Percentiles rank a stretch among this genome's conserved stretches.
Conservation (phyloP, 2,888 invertebrate species). For the Stegophylla sp. region DNA sequence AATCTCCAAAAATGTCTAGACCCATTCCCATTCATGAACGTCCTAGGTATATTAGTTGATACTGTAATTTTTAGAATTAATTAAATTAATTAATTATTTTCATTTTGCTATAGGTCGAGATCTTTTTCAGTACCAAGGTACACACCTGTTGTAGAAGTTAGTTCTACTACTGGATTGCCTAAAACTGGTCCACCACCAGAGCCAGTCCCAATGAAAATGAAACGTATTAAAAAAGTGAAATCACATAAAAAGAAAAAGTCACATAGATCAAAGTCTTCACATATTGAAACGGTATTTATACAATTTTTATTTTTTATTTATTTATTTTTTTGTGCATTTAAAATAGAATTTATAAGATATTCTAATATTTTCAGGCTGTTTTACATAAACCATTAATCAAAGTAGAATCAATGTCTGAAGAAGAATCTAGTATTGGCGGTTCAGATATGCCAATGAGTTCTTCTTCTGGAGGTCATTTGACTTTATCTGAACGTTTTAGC, state of each 20-base stretch:
- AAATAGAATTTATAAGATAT: background rate
- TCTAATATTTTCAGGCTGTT: slow-evolving; percentile 47
- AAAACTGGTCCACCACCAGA: slow-evolving; percentile 41
- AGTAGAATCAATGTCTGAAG: slow-evolving; percentile 63
- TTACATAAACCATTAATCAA: slow-evolving; percentile 61
- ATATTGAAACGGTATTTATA: slow-evolving; percentile 54
- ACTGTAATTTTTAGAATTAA: background rate
- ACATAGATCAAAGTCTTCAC: slow-evolving; percentile 54
- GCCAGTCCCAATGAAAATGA: slow-evolving; percentile 45
- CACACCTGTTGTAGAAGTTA: slow-evolving; percentile 61
- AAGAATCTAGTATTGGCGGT: slow-evolving; percentile 60
- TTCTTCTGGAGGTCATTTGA: slow-evolving; percentile 69
- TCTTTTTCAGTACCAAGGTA: slow-evolving; percentile 70
- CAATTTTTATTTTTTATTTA: background rate
- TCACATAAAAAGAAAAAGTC: slow-evolving; percentile 59
- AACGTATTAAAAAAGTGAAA: slow-evolving; percentile 59
- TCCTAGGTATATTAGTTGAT: slow-evolving; percentile 53
- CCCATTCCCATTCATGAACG: slow-evolving; percentile 59
- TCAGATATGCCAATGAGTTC: slow-evolving; percentile 60
- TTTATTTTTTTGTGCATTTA: background rate
- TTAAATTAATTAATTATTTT: background rate
- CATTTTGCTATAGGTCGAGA: slow-evolving; percentile 66
- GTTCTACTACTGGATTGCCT: slow-evolving; percentile 53
- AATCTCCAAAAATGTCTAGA: slow-evolving; percentile 55
- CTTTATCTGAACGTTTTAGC: slow-evolving; percentile 84